Evolutionary conservation across 1,140 invertebrate species (phyloP).

Genomic region (Magallana ariakensis): DNA sequence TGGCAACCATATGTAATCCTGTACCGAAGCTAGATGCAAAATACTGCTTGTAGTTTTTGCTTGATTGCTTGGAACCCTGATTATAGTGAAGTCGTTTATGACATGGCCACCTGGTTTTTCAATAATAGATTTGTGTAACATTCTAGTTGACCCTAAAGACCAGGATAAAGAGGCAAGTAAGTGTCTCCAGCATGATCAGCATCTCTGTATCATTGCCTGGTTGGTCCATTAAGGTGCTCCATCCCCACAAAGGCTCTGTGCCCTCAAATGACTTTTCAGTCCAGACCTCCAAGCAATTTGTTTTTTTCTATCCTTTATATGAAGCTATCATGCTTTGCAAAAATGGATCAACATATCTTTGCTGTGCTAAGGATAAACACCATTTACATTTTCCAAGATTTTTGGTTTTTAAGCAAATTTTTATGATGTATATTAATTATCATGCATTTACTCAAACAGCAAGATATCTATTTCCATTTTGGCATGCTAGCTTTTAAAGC

Average conservation of each 20-base stretch:
- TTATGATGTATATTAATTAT: too few species aligned
- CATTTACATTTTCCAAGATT: too few species aligned
- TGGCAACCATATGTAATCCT: not conserved
- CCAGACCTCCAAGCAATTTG: too few species aligned
- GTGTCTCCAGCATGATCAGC: constrained; percentile 39
- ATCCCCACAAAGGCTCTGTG: not conserved
- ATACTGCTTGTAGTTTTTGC: constrained; percentile 23
- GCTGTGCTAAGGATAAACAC: too few species aligned
- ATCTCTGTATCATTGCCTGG: constrained; percentile 31
- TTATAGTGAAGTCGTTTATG: not conserved
- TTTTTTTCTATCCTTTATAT: too few species aligned
- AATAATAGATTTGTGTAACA: constrained; percentile 26
- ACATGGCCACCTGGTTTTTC: not conserved
- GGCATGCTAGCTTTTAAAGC: not conserved
- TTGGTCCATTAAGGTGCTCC: constrained; percentile 10
- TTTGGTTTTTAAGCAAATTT: too few species aligned
- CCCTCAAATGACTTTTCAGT: too few species aligned
- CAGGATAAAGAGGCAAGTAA: constrained; percentile 60
- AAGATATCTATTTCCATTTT: not conserved
- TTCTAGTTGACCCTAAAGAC: constrained; percentile 32
- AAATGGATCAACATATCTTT: too few species aligned
- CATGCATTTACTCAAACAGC: too few species aligned
- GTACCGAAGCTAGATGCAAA: not conserved
- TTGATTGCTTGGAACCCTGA: not conserved
- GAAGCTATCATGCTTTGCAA: too few species aligned